Evolutionary conservation across 2,113 vertebrate species (phyloP).

Genomic region (Rutilus rutilus): DNA sequence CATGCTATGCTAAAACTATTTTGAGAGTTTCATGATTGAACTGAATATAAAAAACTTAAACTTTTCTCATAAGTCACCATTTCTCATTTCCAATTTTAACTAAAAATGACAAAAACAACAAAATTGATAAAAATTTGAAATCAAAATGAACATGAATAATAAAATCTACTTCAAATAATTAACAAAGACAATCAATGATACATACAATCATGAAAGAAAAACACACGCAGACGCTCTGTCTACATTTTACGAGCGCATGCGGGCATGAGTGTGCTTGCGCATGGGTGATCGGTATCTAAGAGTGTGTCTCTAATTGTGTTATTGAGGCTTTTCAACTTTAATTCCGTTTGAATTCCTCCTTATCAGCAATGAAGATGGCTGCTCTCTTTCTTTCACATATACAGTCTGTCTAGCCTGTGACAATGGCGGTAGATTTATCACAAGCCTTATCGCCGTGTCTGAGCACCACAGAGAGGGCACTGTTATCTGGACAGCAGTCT

Average conservation of each 20-base stretch:
- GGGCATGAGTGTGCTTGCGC: not conserved
- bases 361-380: conserved; percentile 34
- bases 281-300: not conserved
- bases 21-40: too few species aligned
- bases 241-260: not conserved
- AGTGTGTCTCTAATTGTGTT: not conserved
- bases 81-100: too few species aligned
- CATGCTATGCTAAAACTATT: too few species aligned
- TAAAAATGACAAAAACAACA: too few species aligned
- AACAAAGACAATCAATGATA: too few species aligned
- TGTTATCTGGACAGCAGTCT: conserved; percentile 22
- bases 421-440: conserved; percentile 39
- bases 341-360: conserved; percentile 9
- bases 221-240: not conserved
- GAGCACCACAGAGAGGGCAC: conserved; percentile 19
- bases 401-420: conserved; percentile 22
- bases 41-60: too few species aligned
- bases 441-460: conserved; percentile 37
- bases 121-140: too few species aligned
- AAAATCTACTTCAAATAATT: too few species aligned
- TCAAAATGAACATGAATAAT: too few species aligned
- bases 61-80: too few species aligned
- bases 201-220: not conserved
- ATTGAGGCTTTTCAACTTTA: conserved; percentile 20
- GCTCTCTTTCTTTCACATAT: conserved; percentile 23